phyloP scores from a whole-genome alignment of 2,888 invertebrate species.

The Sphecodes monilicornis region DNA sequence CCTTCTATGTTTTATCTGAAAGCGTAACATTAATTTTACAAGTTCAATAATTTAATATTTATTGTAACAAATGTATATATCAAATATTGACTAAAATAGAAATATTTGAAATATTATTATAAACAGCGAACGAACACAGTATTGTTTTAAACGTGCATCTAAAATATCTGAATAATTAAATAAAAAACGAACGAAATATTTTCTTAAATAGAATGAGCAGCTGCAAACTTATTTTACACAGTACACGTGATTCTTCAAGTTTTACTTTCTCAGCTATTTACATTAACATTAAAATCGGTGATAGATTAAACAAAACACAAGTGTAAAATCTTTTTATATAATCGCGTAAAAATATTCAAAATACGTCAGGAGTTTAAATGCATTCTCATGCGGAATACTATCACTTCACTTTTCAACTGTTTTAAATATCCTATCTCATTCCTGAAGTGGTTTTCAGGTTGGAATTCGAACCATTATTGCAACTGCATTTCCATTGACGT shows the following conservation, averaged over 20 bases:
- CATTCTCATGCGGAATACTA: background rate
- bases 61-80: background rate
- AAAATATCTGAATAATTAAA: background rate
- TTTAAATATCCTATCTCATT: background rate
- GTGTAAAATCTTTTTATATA: background rate
- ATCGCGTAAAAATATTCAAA: background rate
- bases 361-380: background rate
- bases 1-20: conserved; percentile 84
- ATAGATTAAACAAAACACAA: background rate
- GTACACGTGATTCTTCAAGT: background rate
- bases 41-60: background rate
- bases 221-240: background rate
- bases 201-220: background rate
- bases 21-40: conserved; percentile 41
- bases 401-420: background rate
- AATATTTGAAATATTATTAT: conserved; percentile 12
- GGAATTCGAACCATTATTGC: background rate
- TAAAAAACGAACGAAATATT: background rate
- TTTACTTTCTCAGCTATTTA: background rate
- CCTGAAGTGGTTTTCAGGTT: background rate
- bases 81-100: conserved; percentile 2
- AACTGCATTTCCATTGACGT: conserved; percentile 2
- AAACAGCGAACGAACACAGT: too few relatives aligned
- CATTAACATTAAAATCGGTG: background rate
- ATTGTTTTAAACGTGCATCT: background rate